A percentile compares a stretch with the other conserved stretches of the same genome.
Conservation (phyloP, 2,888 invertebrate genomes). For the Athetis lepigone region DNA sequence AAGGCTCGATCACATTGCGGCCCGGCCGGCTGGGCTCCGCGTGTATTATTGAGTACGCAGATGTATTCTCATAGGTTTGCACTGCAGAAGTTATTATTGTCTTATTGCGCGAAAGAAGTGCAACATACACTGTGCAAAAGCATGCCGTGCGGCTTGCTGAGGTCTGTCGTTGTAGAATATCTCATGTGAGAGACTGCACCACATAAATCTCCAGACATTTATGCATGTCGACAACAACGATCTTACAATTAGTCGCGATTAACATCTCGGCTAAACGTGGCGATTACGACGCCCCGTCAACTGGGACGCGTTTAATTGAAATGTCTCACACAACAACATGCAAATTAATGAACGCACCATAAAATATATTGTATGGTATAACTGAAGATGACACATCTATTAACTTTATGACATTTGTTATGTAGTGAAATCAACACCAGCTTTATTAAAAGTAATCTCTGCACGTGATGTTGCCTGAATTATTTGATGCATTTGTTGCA, state of each 20-base stretch:
- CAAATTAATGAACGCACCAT: conserved; percentile 76
- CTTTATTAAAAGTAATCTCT: conserved; percentile 46
- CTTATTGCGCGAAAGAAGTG: conserved; percentile 26
- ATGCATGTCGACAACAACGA: conserved; percentile 61
- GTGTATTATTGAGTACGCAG: conserved; percentile 31
- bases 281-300: conserved; percentile 70
- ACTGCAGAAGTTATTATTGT: conserved; percentile 38
- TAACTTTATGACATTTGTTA: conserved; percentile 60
- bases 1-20: conserved; percentile 33
- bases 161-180: conserved; percentile 31
- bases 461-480: conserved; percentile 25
- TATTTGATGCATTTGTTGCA: conserved; percentile 28
- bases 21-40: conserved; percentile 32
- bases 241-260: conserved; percentile 76
- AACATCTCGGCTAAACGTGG: conserved; percentile 68
- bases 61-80: conserved; percentile 36
- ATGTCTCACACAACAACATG: conserved; percentile 73
- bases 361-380: conserved; percentile 64
- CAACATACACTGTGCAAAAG: conserved; percentile 30
- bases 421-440: conserved; percentile 51
- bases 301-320: conserved; percentile 76
- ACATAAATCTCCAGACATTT: conserved; percentile 67
- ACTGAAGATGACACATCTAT: conserved; percentile 64
- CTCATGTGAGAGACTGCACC: conserved; percentile 40
- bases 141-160: conserved; percentile 25